Conservation (phyloP, 64 coral and sea anemone species). For the Montipora cactus region DNA sequence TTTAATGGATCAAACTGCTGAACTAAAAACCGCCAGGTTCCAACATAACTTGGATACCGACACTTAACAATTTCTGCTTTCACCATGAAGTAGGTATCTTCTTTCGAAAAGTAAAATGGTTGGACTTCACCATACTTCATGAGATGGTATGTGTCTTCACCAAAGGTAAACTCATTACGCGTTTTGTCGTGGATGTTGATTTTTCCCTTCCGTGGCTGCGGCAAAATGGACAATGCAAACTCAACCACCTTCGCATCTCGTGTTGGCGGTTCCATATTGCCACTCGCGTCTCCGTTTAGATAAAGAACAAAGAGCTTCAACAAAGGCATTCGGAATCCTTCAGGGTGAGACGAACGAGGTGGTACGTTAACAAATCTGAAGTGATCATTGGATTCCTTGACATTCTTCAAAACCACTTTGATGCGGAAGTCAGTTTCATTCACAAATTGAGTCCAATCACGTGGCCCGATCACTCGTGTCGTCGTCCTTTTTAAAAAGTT, state of each 20-base stretch:
- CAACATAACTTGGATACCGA: no score
- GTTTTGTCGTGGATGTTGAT: no score
- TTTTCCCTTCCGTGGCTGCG: no score
- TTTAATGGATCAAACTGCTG: no score
- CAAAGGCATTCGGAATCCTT: neutral
- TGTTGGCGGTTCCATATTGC: neutral
- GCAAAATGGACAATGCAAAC: slow-evolving; percentile 24
- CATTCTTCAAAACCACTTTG: slow-evolving; percentile 21
- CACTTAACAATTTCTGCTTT: no score
- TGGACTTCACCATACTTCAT: no score
- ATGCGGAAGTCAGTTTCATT: slow-evolving; percentile 28
- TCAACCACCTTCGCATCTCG: neutral
- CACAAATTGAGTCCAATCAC: slow-evolving; percentile 13
- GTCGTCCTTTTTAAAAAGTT: neutral
- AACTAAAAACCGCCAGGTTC: no score
- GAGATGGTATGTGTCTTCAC: no score
- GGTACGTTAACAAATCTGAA: neutral
- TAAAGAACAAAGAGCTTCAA: neutral
- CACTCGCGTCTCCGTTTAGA: neutral
- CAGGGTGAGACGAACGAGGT: neutral
- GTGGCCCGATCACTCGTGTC: neutral
- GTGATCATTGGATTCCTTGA: neutral
- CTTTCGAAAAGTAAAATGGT: no score
- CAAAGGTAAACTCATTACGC: no score
- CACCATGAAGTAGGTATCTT: no score